Evolutionary conservation across 2,797 vertebrate species (phyloP).

Genomic region (Oreonectes daqikongensis): DNA sequence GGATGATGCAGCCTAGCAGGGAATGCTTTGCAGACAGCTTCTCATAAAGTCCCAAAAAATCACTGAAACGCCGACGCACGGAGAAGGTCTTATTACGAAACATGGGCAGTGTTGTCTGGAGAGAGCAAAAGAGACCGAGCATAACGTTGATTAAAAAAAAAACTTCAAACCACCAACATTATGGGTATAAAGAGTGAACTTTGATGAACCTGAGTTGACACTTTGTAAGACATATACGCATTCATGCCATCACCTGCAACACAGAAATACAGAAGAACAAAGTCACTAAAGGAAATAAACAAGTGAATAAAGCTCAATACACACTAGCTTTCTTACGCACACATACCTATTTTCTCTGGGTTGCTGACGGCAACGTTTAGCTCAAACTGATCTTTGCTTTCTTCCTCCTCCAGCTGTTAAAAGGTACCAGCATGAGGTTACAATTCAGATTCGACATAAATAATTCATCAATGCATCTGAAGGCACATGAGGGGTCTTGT

Average conservation of each 20-base stretch:
- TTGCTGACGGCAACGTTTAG: constrained; percentile 90
- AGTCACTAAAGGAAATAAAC: not conserved
- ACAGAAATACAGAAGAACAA: constrained; percentile 6
- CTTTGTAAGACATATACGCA: constrained; percentile 94
- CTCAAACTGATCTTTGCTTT: constrained; percentile 88
- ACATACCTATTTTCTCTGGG: constrained; percentile 95
- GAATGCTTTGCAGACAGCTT: constrained; percentile 91
- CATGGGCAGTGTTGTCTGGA: constrained; percentile 78
- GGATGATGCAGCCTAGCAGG: constrained; percentile 90
- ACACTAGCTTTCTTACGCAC: not conserved
- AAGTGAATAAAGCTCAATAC: not conserved
- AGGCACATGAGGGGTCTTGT: not conserved
- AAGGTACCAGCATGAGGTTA: not conserved
- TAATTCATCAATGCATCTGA: not conserved
- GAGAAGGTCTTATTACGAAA: constrained; percentile 89
- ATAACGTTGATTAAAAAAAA: not conserved
- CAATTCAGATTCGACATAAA: not conserved
- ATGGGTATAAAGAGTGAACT: not conserved
- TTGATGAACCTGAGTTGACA: constrained; percentile 87
- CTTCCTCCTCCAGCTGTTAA: constrained; percentile 86
- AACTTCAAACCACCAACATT: not conserved
- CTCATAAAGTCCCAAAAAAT: constrained; percentile 95
- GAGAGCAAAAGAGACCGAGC: not conserved
- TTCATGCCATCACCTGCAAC: constrained; percentile 93
- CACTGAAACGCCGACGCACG: constrained; percentile 94